Base-by-base conservation (phyloP, 2,888 invertebrate genomes). In the Cinara cedri region DNA sequence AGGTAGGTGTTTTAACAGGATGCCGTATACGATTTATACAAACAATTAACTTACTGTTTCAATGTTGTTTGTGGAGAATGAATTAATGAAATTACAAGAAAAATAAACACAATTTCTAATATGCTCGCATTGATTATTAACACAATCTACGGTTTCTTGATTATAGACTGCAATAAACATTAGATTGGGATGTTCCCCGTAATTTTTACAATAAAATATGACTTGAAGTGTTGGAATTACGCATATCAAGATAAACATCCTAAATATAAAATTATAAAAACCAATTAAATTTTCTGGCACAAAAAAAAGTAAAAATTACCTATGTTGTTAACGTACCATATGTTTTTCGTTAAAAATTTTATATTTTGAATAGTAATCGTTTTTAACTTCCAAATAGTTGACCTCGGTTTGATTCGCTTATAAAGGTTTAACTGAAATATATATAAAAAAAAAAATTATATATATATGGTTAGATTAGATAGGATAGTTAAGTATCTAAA, bases 311-410 rank as follows among this genome's bases (percentile, higher is more conserved):
- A 34, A 34, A 4, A 34, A 34, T 65, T 62, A 42, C n/a, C n/a
- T 42, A 19, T 10, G 16, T 60, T 21, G 16, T 8, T 9, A 8
- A 75, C 55, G 0, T 46, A 76, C 76, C 76, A 68, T 34, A 57
- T 34, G 19, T 68, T 65, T 26, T 6, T 57, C 3, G 57, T 46
- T 68, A 68, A 16, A 76, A 44, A 55, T 11, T 26, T 57, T 11
- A 76, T 46, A 19, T 76, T 49, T 24, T 68, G 26, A 26, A 57
- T 1, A 55, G 49, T 21, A 21, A 68, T 21, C 8, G 57, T 34
- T 68, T 60, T 68, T 10, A 76, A 60, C 21, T 68, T 76, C 76
- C 76, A 76, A 68, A 76, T 49, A 57, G 24, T 68, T 68, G 68
- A 68, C 49, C 57, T 76, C 34, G 57, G 76, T 6, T 14, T 49